phyloP scores from a whole-genome alignment of 2,113 vertebrate genomes.

The Psittacula cyanocephala region DNA sequence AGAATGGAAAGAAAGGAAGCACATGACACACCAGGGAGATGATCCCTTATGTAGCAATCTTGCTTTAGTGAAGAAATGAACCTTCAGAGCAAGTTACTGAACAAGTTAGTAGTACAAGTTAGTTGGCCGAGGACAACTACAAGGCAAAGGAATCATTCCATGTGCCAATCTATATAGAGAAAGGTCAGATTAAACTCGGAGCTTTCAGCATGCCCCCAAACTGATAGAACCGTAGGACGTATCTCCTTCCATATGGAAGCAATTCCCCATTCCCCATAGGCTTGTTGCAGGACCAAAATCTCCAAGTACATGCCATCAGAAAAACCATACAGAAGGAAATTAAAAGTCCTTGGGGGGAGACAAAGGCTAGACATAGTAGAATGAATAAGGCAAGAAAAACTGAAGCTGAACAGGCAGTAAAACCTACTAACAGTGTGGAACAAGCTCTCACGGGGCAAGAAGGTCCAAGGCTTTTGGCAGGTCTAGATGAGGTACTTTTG shows the following conservation, averaged over 20 bases:
- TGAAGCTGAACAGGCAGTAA: background rate
- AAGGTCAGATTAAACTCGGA: background rate
- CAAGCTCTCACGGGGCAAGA: background rate
- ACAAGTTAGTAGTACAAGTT: background rate
- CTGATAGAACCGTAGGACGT: background rate
- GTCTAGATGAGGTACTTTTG: background rate
- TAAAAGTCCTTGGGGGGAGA: background rate
- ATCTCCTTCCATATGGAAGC: background rate
- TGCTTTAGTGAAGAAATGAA: background rate
- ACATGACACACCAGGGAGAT: background rate
- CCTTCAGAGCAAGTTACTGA: background rate
- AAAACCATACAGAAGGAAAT: background rate
- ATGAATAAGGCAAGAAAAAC: constrained; percentile 8
- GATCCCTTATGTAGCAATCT: background rate
- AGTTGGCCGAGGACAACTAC: background rate
- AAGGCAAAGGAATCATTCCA: background rate
- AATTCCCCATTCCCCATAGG: background rate
- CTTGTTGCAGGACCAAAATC: background rate
- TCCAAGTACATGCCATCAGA: background rate
- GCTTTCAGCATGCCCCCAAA: background rate
- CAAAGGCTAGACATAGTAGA: background rate
- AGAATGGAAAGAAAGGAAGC: background rate
- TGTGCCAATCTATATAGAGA: background rate
- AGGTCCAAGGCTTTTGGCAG: background rate
- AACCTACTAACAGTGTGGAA: background rate